Evolutionary conservation across 1,140 invertebrate genomes (phyloP).

Genomic region (Globodera rostochiensis): DNA sequence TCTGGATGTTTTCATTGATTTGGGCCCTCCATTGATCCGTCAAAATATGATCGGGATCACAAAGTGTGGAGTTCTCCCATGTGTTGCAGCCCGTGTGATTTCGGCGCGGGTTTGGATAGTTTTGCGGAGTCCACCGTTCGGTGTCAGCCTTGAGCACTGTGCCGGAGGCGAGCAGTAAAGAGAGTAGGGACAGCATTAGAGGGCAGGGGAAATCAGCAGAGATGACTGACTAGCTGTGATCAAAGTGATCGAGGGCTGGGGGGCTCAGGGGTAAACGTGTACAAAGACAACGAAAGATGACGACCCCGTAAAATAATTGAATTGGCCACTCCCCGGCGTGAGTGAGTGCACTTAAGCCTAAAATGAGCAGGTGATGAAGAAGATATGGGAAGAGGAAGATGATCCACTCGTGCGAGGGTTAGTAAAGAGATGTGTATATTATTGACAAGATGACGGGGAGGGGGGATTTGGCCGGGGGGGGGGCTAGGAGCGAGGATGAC

Average conservation of each 20-base stretch:
- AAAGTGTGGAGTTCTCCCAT: slow-evolving; percentile 56
- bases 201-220: background rate
- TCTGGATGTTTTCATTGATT: slow-evolving; percentile 54
- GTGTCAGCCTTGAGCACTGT: slow-evolving; percentile 56
- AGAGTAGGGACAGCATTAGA: slow-evolving; percentile 55
- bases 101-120: slow-evolving; percentile 50
- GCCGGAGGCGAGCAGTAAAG: slow-evolving; percentile 54
- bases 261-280: no score
- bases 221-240: background rate
- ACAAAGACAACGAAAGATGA: background rate
- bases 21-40: slow-evolving; percentile 57
- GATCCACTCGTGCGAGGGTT: background rate
- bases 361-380: background rate
- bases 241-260: background rate
- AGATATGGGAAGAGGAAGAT: background rate
- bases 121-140: slow-evolving; percentile 54
- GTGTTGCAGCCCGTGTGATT: slow-evolving; percentile 54
- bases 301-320: background rate
- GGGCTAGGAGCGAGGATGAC: background rate
- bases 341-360: background rate
- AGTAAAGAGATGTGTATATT: background rate
- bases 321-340: background rate
- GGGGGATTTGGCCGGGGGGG: background rate
- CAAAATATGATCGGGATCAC: slow-evolving; percentile 58
- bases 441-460: background rate